Conservation (phyloP, 1,140 invertebrate genomes). For the Cataglyphis hispanica region DNA sequence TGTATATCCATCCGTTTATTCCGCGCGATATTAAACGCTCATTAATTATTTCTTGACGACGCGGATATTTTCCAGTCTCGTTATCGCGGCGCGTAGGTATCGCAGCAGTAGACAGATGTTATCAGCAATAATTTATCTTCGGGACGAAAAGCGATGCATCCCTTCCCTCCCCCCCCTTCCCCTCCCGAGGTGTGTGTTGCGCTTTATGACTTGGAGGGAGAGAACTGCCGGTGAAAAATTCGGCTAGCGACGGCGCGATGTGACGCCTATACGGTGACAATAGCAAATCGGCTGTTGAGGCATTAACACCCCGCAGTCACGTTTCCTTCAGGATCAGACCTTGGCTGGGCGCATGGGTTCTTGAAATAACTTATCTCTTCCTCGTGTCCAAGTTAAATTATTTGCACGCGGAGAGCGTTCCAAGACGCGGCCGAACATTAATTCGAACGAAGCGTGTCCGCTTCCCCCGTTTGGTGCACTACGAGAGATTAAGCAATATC, state of each 20-base stretch:
- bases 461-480: constrained; percentile 17
- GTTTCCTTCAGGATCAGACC: constrained; percentile 54
- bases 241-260: neutral
- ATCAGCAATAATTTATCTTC: constrained; percentile 53
- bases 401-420: constrained; percentile 43
- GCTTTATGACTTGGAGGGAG: constrained; percentile 29
- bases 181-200: constrained; percentile 27
- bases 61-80: constrained; percentile 4
- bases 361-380: constrained; percentile 50
- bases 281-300: constrained; percentile 50
- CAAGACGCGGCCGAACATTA: constrained; percentile 51
- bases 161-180: too few species aligned
- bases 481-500: constrained; percentile 30
- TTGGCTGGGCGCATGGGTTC: constrained; percentile 35
- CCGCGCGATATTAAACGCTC: constrained; percentile 30
- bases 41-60: constrained; percentile 25
- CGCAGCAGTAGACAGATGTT: constrained; percentile 26
- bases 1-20: constrained; percentile 3
- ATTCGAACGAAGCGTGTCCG: constrained; percentile 48
- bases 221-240: constrained; percentile 49
- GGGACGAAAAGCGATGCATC: constrained; percentile 14
- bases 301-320: constrained; percentile 48
- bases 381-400: constrained; percentile 43
- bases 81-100: constrained; percentile 27
- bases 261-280: constrained; percentile 24